Conservation (phyloP, 2,888 invertebrate genomes). For the Disparrhopalites patrizii region DNA sequence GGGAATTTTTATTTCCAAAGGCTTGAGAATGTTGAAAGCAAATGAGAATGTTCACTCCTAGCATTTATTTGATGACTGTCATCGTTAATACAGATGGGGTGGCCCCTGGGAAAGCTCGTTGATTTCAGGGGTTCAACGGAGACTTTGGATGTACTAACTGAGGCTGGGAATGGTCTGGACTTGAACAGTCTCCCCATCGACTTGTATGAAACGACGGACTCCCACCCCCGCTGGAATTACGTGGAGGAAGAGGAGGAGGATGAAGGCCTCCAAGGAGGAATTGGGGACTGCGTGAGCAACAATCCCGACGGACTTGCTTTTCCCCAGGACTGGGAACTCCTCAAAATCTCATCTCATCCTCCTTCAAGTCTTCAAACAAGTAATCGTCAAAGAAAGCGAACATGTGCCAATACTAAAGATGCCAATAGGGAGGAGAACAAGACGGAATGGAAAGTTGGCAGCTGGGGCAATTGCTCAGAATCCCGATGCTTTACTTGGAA, state of each 20-base stretch:
- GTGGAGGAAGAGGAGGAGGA: slow-evolving; percentile 10
- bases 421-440: slow-evolving; percentile 65
- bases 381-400: slow-evolving; percentile 22
- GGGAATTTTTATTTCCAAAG: too few species aligned
- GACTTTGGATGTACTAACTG: not conserved
- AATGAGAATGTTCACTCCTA: not conserved
- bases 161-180: not conserved
- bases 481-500: slow-evolving; percentile 72
- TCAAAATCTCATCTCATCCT: too few species aligned
- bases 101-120: slow-evolving; percentile 16
- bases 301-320: too few species aligned
- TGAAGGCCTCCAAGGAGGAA: not conserved
- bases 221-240: slow-evolving; percentile 11
- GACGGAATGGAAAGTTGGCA: slow-evolving; percentile 69
- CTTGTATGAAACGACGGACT: not conserved
- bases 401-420: slow-evolving; percentile 16
- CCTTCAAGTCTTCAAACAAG: too few species aligned
- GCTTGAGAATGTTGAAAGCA: not conserved
- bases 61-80: not conserved
- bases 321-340: too few species aligned
- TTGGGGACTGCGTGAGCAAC: too few species aligned
- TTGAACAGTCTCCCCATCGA: not conserved
- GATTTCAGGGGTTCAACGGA: not conserved
- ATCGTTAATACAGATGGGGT: slow-evolving; percentile 11
- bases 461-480: slow-evolving; percentile 69